A percentile compares a stretch with the other conserved stretches of the same genome.
phyloP scores from a whole-genome alignment of 2,113 vertebrate species.

The Hirundichthys speculiger region DNA sequence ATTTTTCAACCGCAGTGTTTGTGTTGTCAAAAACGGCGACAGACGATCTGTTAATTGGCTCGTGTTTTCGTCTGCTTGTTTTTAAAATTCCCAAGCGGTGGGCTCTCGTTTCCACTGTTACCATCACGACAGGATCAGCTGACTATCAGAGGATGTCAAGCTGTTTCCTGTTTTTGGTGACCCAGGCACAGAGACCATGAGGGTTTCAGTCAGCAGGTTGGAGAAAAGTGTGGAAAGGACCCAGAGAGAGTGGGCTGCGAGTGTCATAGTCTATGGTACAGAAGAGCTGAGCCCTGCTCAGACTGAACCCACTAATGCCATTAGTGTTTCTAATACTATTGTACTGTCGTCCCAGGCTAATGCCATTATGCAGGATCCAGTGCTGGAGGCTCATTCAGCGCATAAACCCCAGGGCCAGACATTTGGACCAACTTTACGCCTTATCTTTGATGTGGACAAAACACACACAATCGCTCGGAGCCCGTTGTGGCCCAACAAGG shows the following conservation, averaged over 20 bases:
- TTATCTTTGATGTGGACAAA: slow-evolving; percentile 78
- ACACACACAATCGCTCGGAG: slow-evolving; percentile 68
- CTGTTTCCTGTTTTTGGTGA: slow-evolving; percentile 63
- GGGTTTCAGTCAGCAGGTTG: slow-evolving; percentile 19
- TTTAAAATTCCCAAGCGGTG: not conserved
- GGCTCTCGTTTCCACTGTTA: not conserved
- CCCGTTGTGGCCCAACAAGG: slow-evolving; percentile 52
- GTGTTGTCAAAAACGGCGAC: not conserved
- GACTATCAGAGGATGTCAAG: slow-evolving; percentile 50
- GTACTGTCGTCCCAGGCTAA: slow-evolving; percentile 65
- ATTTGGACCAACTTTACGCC: slow-evolving; percentile 76
- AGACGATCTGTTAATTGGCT: not conserved
- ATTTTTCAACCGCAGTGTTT: not conserved
- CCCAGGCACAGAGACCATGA: slow-evolving; percentile 15
- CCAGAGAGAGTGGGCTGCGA: slow-evolving; percentile 28
- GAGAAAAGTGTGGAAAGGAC: slow-evolving; percentile 5
- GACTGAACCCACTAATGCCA: slow-evolving; percentile 72
- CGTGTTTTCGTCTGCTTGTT: not conserved
- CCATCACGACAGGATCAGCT: slow-evolving; percentile 6
- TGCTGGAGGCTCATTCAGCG: slow-evolving; percentile 55
- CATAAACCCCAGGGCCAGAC: slow-evolving; percentile 63
- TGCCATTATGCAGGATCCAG: slow-evolving; percentile 68
- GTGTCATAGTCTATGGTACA: slow-evolving; percentile 51
- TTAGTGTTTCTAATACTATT: slow-evolving; percentile 75
- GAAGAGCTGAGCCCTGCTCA: slow-evolving; percentile 58